Base-by-base conservation (phyloP, 2,888 invertebrate species). In the Ischnus inquisitorius region DNA sequence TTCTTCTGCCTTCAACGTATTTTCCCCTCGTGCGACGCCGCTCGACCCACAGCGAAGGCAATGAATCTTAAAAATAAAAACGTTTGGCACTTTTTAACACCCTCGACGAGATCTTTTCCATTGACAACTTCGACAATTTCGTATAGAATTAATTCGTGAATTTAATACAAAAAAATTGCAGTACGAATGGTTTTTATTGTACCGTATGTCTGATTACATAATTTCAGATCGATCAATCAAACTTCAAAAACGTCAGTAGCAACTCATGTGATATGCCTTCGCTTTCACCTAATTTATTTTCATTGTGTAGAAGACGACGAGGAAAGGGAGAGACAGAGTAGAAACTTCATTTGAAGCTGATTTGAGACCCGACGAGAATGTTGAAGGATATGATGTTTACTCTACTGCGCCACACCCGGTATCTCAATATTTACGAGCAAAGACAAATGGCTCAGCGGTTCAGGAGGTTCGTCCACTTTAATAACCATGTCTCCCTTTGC, bases 351-450 rank as follows among this genome's bases (percentile, higher is more conserved):
- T 74, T 46, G 64, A 39, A 28, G 81, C 39, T 69, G 74, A 78
- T 72, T 69, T 78, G 62, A 57, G 68, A 46, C 25, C 74, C 62
- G 69, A 84, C 68, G 64, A 74, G 74, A 39, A 69, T 51, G 46
- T 34, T 43, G 41, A n/a, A 22, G 28, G 51, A 72, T 14, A 76
- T 46, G 46, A 74, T 74, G 74, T 84, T 78, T 78, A 77, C 68
- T 39, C 51, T 72, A 34, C 34, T 22, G 57, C 48, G 80, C 83
- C 84, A 54, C 84, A 28, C 84, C 84, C 84, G 39, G 41, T 84
- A 28, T 84, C 74, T 78, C 77, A 84, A 84, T 84, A 84, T 84
- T 84, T 77, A 74, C 81, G 74, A 39, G 74, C 74, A 81, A 78
- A 80, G 84, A 80, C 77, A 68, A 69, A 78, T 67, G 57, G 72